phyloP scores from a whole-genome alignment of 2,888 invertebrate genomes.

The Parascotia fuliginaria region DNA sequence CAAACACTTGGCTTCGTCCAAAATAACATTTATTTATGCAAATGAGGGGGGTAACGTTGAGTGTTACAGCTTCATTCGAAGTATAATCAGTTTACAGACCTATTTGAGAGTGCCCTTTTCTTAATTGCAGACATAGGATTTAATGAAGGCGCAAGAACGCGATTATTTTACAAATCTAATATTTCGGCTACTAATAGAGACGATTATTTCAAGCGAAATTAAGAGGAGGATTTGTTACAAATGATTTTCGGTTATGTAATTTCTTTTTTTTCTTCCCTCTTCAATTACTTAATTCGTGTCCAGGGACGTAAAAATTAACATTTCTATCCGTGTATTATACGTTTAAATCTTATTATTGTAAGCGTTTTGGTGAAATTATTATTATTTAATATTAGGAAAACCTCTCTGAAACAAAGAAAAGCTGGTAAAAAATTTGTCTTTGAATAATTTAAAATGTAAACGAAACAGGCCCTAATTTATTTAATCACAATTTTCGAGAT shows the following conservation, averaged over 20 bases:
- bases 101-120: constrained; percentile 50
- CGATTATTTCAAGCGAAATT: constrained; percentile 14
- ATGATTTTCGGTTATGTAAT: constrained; percentile 3
- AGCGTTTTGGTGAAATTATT: too few species aligned
- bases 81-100: constrained; percentile 70
- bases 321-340: constrained; percentile 3
- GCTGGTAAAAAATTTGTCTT: too few species aligned
- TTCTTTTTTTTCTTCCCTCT: constrained; percentile 7
- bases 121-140: constrained; percentile 74
- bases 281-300: constrained; percentile 9
- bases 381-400: constrained; percentile 1
- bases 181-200: constrained; percentile 37
- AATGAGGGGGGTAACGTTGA: constrained; percentile 65
- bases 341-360: constrained; percentile 12
- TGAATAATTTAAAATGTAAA: too few species aligned
- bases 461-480: too few species aligned
- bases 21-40: constrained; percentile 72
- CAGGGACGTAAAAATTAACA: constrained; percentile 4
- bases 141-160: constrained; percentile 65
- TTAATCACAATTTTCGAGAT: too few species aligned
- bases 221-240: constrained; percentile 4
- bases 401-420: neutral
- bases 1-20: constrained; percentile 56
- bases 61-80: constrained; percentile 74
- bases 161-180: constrained; percentile 63